Base-by-base conservation (phyloP, 2,888 invertebrate genomes). In the Muschampia plurimacula region DNA sequence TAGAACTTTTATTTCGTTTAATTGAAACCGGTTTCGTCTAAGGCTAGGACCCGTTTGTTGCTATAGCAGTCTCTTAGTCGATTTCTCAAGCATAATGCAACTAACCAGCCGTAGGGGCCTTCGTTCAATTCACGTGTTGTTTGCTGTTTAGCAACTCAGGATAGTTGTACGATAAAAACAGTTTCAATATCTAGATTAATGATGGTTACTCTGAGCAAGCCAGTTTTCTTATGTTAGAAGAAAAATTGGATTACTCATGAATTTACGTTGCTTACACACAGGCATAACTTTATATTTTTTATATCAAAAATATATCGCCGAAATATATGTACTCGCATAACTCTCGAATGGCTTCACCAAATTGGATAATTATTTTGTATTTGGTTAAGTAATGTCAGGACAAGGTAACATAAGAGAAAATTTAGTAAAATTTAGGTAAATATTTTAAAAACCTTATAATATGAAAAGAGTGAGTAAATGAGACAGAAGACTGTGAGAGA, bases 1-100 rank as follows among this genome's bases (percentile, higher is more conserved):
- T 84, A 79, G 73, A 79, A 80, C 79, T 81, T 80, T 82, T 82
- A 83, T 83, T 83, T 82, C 76, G 82, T 79, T 78, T 79, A 80
- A 79, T 76, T 76, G 77, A 65, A 84, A 84, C 84, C 82, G 82
- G 84, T 83, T 81, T 72, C 74, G 65, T 77, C 79, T 79, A 78
- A 75, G 75, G 72, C 74, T 68, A 77, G 72, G 78, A 80, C 82
- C 76, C 76, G 81, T 78, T 81, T 77, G 79, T 78, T 77, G 75
- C 79, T 77, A 76, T 77, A 78, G 77, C 77, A 75, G 72, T 22
- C 64, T 68, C 68, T 41, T 44, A 72, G 72, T 62, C 67, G 72
- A 67, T 72, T 72, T 72, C 72, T 72, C 72, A 67, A 63, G 63
- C 63, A 63, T 72, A 72, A 72, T 67, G 67, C 46, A 72, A 72